Conservation (phyloP, 2,113 vertebrate species). For the Sterrhoptilus dennistouni region DNA sequence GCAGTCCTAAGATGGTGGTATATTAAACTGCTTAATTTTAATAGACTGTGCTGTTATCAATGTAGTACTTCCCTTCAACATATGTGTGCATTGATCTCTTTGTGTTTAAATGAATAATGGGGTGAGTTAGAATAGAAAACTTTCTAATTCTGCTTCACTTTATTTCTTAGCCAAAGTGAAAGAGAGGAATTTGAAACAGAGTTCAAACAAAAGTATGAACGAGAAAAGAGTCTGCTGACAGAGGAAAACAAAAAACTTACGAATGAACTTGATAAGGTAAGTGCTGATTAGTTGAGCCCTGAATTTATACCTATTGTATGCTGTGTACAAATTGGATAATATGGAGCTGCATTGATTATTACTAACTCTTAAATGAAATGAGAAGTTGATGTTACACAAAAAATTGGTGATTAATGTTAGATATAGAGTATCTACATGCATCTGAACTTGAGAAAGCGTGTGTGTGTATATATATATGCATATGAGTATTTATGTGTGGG, state of each 20-base stretch:
- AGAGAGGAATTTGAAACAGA: slow-evolving; percentile 92
- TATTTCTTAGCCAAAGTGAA: slow-evolving; percentile 86
- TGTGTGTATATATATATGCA: not conserved
- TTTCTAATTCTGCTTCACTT: slow-evolving; percentile 33
- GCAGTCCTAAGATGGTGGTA: not conserved
- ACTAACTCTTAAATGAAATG: not conserved
- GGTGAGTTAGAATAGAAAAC: not conserved
- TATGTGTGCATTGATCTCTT: not conserved
- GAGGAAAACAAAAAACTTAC: slow-evolving; percentile 95
- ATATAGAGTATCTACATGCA: not conserved
- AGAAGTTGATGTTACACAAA: not conserved
- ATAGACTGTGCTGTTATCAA: not conserved
- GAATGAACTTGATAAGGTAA: slow-evolving; percentile 88
- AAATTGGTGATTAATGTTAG: not conserved
- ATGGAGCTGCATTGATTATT: not conserved
- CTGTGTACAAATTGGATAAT: not conserved
- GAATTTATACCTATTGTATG: not conserved
- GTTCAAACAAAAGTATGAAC: slow-evolving; percentile 92
- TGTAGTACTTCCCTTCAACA: not conserved
- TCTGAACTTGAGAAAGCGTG: not conserved
- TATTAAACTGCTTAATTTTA: not conserved
- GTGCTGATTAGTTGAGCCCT: not conserved
- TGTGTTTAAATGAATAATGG: not conserved
- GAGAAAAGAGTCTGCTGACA: slow-evolving; percentile 84
- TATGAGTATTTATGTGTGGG: not conserved